phyloP scores from a whole-genome alignment of 2,113 vertebrate species.

The Dissostichus mawsoni region DNA sequence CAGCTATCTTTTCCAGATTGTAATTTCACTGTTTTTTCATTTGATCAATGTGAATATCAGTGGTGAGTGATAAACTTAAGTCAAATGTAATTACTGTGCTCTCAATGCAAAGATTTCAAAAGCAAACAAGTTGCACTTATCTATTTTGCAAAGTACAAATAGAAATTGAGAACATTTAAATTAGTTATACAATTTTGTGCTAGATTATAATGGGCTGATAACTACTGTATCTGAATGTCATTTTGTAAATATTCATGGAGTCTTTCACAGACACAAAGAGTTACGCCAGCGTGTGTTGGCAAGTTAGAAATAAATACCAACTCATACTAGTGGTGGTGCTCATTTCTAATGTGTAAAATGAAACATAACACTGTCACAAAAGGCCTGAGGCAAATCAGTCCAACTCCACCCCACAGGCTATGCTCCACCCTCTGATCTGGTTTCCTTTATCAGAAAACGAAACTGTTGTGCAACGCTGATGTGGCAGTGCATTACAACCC shows the following conservation, averaged over 20 bases:
- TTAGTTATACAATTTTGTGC: background rate
- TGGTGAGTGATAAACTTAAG: background rate
- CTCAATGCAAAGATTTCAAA: background rate
- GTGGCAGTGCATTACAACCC: too few species aligned
- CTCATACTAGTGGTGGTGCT: background rate
- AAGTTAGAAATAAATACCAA: background rate
- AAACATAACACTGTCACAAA: background rate
- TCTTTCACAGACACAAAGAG: background rate
- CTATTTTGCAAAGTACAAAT: background rate
- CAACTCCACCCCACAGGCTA: too few species aligned
- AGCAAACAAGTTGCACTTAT: background rate
- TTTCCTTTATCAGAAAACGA: too few species aligned
- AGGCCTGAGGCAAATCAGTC: too few species aligned
- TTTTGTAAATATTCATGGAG: background rate
- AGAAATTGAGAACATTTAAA: background rate
- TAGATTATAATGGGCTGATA: background rate
- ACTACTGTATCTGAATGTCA: too few species aligned
- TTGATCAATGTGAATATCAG: background rate
- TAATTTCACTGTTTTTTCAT: background rate
- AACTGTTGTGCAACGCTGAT: too few species aligned
- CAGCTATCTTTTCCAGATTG: background rate
- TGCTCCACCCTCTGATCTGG: too few species aligned
- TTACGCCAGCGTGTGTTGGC: background rate
- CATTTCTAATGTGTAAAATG: background rate
- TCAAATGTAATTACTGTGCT: background rate